Conservation (phyloP, 2,888 invertebrate genomes). For the Clostera curtula region DNA sequence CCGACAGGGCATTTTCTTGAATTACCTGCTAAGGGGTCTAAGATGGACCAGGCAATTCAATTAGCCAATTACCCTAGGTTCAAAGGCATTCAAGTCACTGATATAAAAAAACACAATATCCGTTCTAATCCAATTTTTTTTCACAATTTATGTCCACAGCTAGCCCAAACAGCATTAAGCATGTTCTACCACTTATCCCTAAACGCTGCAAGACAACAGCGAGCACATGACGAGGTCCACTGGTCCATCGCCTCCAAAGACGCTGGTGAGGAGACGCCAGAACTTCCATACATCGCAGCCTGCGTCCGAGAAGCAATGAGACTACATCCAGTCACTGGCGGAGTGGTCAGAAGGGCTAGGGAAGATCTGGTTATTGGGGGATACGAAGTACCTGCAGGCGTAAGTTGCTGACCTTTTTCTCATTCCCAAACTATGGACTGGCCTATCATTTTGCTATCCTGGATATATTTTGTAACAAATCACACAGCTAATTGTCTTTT, state of each 20-base stretch:
- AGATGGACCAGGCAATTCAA: too few species aligned
- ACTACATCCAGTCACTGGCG: constrained; percentile 60
- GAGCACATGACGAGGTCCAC: constrained; percentile 54
- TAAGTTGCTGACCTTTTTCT: constrained; percentile 28
- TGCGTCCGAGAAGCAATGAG: constrained; percentile 51
- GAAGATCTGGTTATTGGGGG: constrained; percentile 48
- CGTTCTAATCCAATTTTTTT: too few species aligned
- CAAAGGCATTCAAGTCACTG: too few species aligned
- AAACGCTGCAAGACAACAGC: constrained; percentile 59
- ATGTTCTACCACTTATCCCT: constrained; percentile 61
- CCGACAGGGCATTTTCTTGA: too few species aligned
- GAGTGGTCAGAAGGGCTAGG: constrained; percentile 49
- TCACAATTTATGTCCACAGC: constrained; percentile 25
- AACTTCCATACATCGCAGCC: constrained; percentile 45
- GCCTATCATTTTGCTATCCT: too few species aligned
- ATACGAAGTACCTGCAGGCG: constrained; percentile 59
- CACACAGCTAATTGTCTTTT: too few species aligned
- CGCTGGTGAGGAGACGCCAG: constrained; percentile 35
- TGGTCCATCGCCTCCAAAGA: constrained; percentile 47
- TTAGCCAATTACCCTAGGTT: too few species aligned
- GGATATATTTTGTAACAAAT: too few species aligned
- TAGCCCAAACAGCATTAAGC: constrained; percentile 56
- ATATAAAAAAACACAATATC: too few species aligned
- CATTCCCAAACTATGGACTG: too few species aligned
- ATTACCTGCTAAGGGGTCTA: too few species aligned